Conservation (phyloP, 2,113 vertebrate species). For the Peromyscus leucopus region DNA sequence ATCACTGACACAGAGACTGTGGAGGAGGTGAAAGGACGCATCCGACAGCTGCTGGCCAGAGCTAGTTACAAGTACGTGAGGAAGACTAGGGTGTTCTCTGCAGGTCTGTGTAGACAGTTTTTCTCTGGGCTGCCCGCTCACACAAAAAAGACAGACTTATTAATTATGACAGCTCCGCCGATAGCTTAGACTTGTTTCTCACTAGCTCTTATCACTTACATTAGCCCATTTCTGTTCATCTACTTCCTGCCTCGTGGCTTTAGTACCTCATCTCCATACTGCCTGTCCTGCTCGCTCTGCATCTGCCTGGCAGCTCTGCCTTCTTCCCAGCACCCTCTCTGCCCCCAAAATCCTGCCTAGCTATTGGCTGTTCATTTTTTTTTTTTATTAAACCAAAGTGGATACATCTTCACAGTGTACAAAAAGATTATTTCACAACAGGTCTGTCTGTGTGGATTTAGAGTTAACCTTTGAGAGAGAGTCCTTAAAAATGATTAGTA, state of each 20-base stretch:
- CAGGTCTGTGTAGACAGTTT: neutral
- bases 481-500: neutral
- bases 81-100: neutral
- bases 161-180: neutral
- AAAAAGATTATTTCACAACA: neutral
- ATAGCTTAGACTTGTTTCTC: neutral
- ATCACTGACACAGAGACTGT: slow-evolving; percentile 83
- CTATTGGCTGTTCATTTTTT: neutral
- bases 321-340: neutral
- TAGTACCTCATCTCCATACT: neutral
- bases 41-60: slow-evolving; percentile 89
- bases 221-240: neutral
- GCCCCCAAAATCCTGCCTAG: neutral
- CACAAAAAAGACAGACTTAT: neutral
- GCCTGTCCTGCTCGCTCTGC: neutral
- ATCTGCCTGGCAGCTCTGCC: neutral
- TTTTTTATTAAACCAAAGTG: neutral
- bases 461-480: neutral
- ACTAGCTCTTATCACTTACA: neutral
- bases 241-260: neutral
- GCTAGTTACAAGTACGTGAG: slow-evolving; percentile 94
- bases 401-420: neutral
- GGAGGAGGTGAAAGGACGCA: slow-evolving; percentile 86
- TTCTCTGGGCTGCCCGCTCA: neutral
- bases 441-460: neutral